Base-by-base conservation (phyloP, 1,140 invertebrate species). In the Lerema accius region DNA sequence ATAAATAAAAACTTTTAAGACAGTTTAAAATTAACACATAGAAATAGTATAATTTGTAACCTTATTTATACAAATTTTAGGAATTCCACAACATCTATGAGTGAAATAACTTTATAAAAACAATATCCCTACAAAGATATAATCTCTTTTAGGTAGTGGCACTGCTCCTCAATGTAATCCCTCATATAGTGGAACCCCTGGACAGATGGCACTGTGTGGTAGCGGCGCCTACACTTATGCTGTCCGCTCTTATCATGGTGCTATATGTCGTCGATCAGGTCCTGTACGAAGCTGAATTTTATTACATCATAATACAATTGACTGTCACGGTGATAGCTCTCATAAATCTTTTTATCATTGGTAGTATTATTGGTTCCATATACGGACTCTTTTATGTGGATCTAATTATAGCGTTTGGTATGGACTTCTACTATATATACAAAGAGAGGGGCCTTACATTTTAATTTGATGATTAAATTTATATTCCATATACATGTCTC, bases 61-160 rank as follows among this genome's bases (percentile, higher is more conserved):
- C n/a, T n/a, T n/a, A n/a, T n/a, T n/a, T n/a, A n/a, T n/a, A n/a
- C n/a, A n/a, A n/a, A n/a, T n/a, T n/a, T n/a, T n/a, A n/a, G n/a
- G n/a, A n/a, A n/a, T n/a, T n/a, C n/a, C n/a, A n/a, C n/a, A n/a
- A n/a, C n/a, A n/a, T n/a, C n/a, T n/a, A n/a, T n/a, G n/a, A n/a
- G n/a, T n/a, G n/a, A n/a, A n/a, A n/a, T n/a, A n/a, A n/a, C n/a
- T n/a, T n/a, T n/a, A n/a, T n/a, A n/a, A 17, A 23, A 45, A 48
- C n/a, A 28, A n/a, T 15, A 61, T 73, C 19, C 58, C 67, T 49
- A 43, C 14, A 40, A 67, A 48, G 19, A 15, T 28, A 55, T 56
- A 67, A 69, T 81, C 63, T 85, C 67, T 89, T 89, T 84, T 89
- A 89, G 86, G 84, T 84, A 83, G 70, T 87, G 73, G 84, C 85